Percentiles rank a stretch among this genome's conserved stretches.
These are phyloP conservation scores for Drosophila putrida DNA, from an alignment of 2,888 invertebrate species.

Conservation along the genomic window DNA sequence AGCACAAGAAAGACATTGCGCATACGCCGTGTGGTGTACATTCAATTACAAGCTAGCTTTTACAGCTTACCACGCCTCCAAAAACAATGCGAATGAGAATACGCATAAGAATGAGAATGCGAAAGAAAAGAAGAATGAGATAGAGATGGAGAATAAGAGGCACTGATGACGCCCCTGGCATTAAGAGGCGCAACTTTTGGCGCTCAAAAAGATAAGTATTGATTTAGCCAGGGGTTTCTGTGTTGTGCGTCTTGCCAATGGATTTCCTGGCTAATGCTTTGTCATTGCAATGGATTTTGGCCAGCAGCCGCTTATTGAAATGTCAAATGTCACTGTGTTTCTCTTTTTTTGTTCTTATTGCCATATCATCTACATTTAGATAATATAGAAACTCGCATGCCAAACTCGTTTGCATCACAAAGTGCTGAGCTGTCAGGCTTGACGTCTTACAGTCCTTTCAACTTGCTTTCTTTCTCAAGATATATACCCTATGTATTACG, in stretches of 20 bases:
- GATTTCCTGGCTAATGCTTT: conserved; percentile 54
- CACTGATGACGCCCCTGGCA: conserved; percentile 30
- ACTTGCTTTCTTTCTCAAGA: conserved; percentile 7
- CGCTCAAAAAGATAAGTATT: conserved; percentile 34
- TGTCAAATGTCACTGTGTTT: conserved; percentile 44
- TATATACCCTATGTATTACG: neutral
- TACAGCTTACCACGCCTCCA: conserved; percentile 36
- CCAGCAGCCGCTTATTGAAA: conserved; percentile 36
- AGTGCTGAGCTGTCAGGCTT: conserved; percentile 67
- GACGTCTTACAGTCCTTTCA: conserved; percentile 21
- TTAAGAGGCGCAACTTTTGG: conserved; percentile 49
- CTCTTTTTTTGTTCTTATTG: conserved; percentile 10
- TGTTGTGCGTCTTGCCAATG: conserved; percentile 8
- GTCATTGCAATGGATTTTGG: conserved; percentile 57
- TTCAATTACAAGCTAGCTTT: conserved; percentile 71
- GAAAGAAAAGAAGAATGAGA: neutral
- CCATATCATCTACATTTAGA: conserved; percentile 41
- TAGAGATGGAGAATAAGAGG: neutral
- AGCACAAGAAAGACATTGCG: conserved; percentile 32
- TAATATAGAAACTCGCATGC: conserved; percentile 29
- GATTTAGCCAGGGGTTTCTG: conserved; percentile 22
- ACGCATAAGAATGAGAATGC: neutral
- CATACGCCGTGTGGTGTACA: conserved; percentile 50
- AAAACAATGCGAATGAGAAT: conserved; percentile 1
- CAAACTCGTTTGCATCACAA: conserved; percentile 53